Base-by-base conservation (phyloP, 2,113 vertebrate species). In the Podocnemis expansa region DNA sequence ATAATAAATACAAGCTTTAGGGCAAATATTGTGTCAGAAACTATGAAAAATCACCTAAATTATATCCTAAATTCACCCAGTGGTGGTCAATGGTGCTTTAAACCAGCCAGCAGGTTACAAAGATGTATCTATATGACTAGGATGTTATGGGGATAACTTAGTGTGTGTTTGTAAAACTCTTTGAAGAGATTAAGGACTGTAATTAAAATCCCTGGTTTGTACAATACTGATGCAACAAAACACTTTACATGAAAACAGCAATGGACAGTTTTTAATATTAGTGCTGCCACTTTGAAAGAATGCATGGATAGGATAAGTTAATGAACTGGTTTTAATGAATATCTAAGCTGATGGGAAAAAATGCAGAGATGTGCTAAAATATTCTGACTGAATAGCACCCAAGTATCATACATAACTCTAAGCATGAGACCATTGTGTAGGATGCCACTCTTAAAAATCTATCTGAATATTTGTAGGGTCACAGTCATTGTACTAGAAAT, bases 151-250 rank as follows among this genome's bases (percentile, higher is more conserved):
- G 82, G 84, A 94, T 96, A 93, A 94, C 95, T 96, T 90, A 91
- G 94, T 87, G 91, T 70, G 95, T 90, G 63, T 90, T 94, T 78
- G 91, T 75, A 85, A 94, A 94, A 87, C 91, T 91, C 90, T 96
- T 94, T 80, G 88, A 89, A 93, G 73, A 95, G 95, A 97, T 95
- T 93, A 96, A 97, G 91, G 89, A 58, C 10, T 2, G 88, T 58
- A 96, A 93, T 96, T 97, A 93, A 91, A 90, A 47, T 29, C 21
- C 88, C 95, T 96, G 95, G 91, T 92, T 96, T 87, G 76, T 90
- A 93, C 87, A 95, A 95, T 94, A 94, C 95, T 97, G 95, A 97
- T 88, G 92, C 89, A 96, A 96, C 97, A 96, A 93, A 96, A 94
- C 93, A 84, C 82, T 91, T 78, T 16, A 82, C 73, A 90, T 93